phyloP scores from a whole-genome alignment of 2,888 invertebrate species.

The Helobdella robusta region DNA sequence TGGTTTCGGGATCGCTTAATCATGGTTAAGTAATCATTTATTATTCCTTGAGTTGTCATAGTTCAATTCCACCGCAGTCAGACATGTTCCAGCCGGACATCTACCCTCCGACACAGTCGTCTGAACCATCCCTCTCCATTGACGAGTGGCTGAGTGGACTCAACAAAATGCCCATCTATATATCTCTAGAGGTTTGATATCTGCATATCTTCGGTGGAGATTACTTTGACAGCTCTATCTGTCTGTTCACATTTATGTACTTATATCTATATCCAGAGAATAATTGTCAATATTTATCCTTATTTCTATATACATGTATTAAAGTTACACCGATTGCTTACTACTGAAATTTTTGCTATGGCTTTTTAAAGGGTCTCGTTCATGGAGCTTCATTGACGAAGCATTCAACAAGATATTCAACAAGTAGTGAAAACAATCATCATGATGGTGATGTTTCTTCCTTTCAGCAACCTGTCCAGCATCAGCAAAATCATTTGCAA shows the following conservation, averaged over 20 bases:
- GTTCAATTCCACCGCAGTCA: slow-evolving; percentile 55
- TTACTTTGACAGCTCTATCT: too few relatives aligned
- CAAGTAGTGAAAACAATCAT: not conserved
- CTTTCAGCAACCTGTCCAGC: not conserved
- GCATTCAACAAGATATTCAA: not conserved
- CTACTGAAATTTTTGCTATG: too few relatives aligned
- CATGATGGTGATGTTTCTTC: not conserved
- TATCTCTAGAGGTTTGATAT: slow-evolving; percentile 67
- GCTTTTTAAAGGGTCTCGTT: too few relatives aligned
- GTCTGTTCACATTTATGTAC: too few relatives aligned
- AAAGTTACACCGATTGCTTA: too few relatives aligned
- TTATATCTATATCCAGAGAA: too few relatives aligned
- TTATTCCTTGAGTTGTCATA: not conserved
- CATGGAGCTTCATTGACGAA: too few relatives aligned
- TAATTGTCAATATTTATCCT: too few relatives aligned
- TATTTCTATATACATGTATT: too few relatives aligned
- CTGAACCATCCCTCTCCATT: slow-evolving; percentile 75
- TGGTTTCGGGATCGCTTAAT: too few relatives aligned
- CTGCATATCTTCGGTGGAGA: too few relatives aligned
- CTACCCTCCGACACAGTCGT: slow-evolving; percentile 86
- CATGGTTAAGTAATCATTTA: too few relatives aligned
- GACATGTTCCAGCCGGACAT: slow-evolving; percentile 94
- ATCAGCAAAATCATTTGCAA: not conserved
- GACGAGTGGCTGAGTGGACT: slow-evolving; percentile 77
- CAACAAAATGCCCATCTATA: slow-evolving; percentile 79